These are phyloP conservation scores for Selenia dentaria DNA, from an alignment of 2,888 invertebrate genomes.

Conservation along the genomic window DNA sequence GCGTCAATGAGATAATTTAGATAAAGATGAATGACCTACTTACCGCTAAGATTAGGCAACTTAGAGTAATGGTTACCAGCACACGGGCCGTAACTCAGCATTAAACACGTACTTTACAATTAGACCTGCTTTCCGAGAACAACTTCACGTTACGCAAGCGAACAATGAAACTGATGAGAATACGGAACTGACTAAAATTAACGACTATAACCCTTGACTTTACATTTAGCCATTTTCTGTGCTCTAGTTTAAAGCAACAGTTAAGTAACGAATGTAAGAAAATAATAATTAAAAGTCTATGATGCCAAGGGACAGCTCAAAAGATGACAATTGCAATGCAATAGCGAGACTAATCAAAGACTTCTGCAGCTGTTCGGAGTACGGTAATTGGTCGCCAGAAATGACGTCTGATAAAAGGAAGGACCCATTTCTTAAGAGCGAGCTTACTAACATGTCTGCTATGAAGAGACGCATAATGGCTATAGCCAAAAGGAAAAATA, in stretches of 20 bases:
- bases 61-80: slow-evolving; percentile 13
- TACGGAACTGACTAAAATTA: slow-evolving; percentile 38
- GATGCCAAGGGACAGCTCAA: slow-evolving; percentile 68
- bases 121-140: slow-evolving; percentile 43
- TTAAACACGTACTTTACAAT: slow-evolving; percentile 37
- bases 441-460: slow-evolving; percentile 77
- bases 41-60: slow-evolving; percentile 5
- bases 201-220: slow-evolving; percentile 44
- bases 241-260: slow-evolving; percentile 69
- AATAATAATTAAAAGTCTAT: slow-evolving; percentile 33
- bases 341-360: slow-evolving; percentile 76
- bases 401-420: slow-evolving; percentile 71
- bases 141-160: slow-evolving; percentile 47
- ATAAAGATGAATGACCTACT: neutral
- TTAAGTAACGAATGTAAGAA: slow-evolving; percentile 57
- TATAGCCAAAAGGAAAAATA: slow-evolving; percentile 67
- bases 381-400: slow-evolving; percentile 80
- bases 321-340: slow-evolving; percentile 72
- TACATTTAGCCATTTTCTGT: slow-evolving; percentile 59
- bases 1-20: no score
- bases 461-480: slow-evolving; percentile 73
- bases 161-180: slow-evolving; percentile 47
- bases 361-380: slow-evolving; percentile 78
- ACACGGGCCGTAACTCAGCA: slow-evolving; percentile 26
- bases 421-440: slow-evolving; percentile 73